Evolutionary conservation across 1,140 invertebrate genomes (phyloP), one percentile per base, ranked within the genome.

Genomic region (Lanistes nyassanus): DNA sequence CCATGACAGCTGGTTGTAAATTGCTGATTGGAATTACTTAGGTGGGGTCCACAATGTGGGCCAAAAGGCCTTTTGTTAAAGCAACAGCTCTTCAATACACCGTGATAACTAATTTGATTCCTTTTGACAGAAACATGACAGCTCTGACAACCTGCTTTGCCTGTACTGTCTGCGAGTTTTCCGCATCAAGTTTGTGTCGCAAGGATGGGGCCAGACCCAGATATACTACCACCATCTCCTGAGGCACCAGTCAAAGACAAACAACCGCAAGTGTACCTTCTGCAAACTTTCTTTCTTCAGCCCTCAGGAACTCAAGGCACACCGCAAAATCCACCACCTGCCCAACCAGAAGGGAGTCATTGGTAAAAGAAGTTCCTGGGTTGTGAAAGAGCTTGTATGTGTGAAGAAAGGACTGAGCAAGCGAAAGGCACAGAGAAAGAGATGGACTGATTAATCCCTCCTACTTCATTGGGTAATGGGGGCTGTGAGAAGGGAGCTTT

Each of bases 141-240:
- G 83, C 65, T 87, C 88, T 0, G 76, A 80, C 23, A 76, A 82
- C 58, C 55, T 89, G 51, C 75, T 89, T 71, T 89, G 88, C 76
- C 72, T 89, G 55, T 89, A 88, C 76, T 89, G 88, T 66, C 82
- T 89, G 68, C 75, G 82, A 19, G 81, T 84, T 36, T 89, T 87
- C 76, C 76, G 81, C 34, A 80, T 87, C n/a, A 83, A 84, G 68
- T 85, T 85, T 81, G 82, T 85, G 29, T 74, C 77, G 7, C 81
- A 85, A 75, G 88, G 88, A n/a, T 88, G 86, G 84, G 86, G 88
- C 3, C 81, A 85, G 69, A 89, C 88, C 0, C 82, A 86, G 75
- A 84, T 80, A 16, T 89, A 85, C 74, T 88, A 86, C 75, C 85
- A 86, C 37, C 88, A 89, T 79, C 76, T 89, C 34, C 77, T 87